phyloP scores from a whole-genome alignment of 2,888 invertebrate species.

The Didymodactylos carnosus region DNA sequence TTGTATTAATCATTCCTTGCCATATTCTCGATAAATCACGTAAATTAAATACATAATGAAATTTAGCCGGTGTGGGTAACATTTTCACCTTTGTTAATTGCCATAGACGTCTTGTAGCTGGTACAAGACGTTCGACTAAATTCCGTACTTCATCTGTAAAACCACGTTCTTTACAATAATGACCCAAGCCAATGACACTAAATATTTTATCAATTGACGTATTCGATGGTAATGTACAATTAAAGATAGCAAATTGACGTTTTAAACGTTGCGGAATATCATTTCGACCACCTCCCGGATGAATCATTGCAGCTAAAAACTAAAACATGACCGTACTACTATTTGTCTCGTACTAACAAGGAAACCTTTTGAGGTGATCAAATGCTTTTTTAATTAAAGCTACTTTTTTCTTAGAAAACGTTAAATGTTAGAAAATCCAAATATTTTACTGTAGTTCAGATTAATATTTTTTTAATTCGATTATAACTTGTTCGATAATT shows the following conservation, averaged over 20 bases:
- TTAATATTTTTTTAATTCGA: too few relatives aligned
- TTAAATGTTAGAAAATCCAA: too few relatives aligned
- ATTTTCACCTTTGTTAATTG: conserved; percentile 60
- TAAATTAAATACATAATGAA: conserved; percentile 84
- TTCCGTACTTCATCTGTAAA: conserved; percentile 61
- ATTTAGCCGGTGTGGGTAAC: conserved; percentile 82
- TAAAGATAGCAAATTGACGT: conserved; percentile 77
- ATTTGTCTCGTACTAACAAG: too few relatives aligned
- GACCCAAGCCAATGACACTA: conserved; percentile 56
- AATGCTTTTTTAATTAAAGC: too few relatives aligned
- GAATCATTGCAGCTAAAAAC: conserved; percentile 83
- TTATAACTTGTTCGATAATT: too few relatives aligned
- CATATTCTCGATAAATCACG: conserved; percentile 78
- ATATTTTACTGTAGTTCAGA: too few relatives aligned
- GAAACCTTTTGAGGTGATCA: too few relatives aligned
- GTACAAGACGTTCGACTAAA: conserved; percentile 61
- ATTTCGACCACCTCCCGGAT: conserved; percentile 78
- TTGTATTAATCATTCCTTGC: conserved; percentile 79
- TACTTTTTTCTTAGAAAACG: too few relatives aligned
- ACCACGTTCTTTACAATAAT: conserved; percentile 66
- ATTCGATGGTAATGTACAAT: conserved; percentile 75
- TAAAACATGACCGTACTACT: too few relatives aligned
- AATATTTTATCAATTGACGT: conserved; percentile 81
- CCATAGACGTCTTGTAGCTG: conserved; percentile 70
- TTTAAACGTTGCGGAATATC: conserved; percentile 80